Evolutionary conservation across 1,140 invertebrate genomes (phyloP).

Genomic region (Tetragnatha versicolor): DNA sequence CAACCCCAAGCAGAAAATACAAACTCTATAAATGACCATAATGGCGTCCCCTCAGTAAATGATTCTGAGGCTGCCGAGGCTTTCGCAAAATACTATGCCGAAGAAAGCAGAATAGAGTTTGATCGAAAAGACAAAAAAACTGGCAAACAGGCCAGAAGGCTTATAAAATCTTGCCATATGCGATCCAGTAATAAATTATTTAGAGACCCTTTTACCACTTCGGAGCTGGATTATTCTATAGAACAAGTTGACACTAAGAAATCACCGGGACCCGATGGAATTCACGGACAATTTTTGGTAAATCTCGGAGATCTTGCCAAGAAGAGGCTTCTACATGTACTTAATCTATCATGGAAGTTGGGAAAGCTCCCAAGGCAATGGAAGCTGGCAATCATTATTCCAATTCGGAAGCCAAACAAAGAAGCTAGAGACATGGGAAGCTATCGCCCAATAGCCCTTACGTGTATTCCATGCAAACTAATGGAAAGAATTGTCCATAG

Average conservation of each 20-base stretch:
- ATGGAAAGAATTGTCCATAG: neutral
- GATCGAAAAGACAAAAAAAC: too few relatives aligned
- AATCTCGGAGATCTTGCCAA: neutral
- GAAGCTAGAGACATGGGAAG: too few relatives aligned
- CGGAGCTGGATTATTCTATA: neutral
- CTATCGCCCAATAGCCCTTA: neutral
- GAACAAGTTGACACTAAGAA: neutral
- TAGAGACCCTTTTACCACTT: too few relatives aligned
- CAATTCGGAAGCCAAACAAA: neutral
- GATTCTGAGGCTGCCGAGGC: too few relatives aligned
- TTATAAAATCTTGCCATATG: too few relatives aligned
- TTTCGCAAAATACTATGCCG: too few relatives aligned
- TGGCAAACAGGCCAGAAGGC: too few relatives aligned
- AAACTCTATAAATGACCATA: too few relatives aligned
- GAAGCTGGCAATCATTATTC: neutral
- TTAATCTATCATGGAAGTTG: neutral
- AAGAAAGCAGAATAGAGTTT: too few relatives aligned
- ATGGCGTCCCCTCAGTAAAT: too few relatives aligned
- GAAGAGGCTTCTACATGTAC: neutral
- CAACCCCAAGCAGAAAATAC: too few relatives aligned
- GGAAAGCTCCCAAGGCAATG: neutral
- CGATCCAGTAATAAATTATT: too few relatives aligned
- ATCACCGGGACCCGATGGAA: neutral
- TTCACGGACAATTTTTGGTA: neutral
- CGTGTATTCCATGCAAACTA: neutral